phyloP scores from a whole-genome alignment of 2,888 invertebrate genomes.

The Zaprionus lineosus region DNA sequence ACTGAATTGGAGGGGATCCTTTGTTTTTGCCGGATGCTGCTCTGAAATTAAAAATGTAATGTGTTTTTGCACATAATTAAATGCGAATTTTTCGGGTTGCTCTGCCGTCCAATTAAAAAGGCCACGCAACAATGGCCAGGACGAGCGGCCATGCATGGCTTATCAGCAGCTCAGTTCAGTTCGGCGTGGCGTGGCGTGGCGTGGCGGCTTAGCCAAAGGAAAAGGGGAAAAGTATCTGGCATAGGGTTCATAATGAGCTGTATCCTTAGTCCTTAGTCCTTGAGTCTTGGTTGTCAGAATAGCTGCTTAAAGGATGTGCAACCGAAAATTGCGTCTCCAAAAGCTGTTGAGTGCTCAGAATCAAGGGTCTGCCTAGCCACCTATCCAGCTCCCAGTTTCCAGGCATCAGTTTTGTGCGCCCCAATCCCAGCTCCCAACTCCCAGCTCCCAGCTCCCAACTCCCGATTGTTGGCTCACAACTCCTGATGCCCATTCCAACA shows the following conservation, averaged over 20 bases:
- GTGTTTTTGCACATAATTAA: conserved; percentile 67
- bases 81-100: conserved; percentile 52
- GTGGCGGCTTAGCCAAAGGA: conserved; percentile 17
- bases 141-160: conserved; percentile 61
- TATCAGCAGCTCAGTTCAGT: conserved; percentile 46
- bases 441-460: too few relatives aligned
- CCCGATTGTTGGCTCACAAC: neutral
- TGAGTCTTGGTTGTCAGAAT: conserved; percentile 11
- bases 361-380: neutral
- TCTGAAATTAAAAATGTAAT: conserved; percentile 69
- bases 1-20: too few relatives aligned
- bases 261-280: too few relatives aligned
- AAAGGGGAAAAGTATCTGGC: too few relatives aligned
- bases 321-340: conserved; percentile 26
- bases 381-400: neutral
- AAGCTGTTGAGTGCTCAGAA: conserved; percentile 15
- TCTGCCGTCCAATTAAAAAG: conserved; percentile 69
- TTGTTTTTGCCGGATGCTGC: conserved; percentile 18
- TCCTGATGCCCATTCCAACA: conserved; percentile 20
- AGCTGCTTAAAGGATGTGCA: conserved; percentile 16
- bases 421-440: neutral
- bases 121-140: conserved; percentile 72
- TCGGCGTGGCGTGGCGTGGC: too few relatives aligned
- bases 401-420: neutral
- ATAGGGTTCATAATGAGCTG: conserved; percentile 58